phyloP scores from a whole-genome alignment of 2,888 invertebrate species.

The Electrophaes corylata region DNA sequence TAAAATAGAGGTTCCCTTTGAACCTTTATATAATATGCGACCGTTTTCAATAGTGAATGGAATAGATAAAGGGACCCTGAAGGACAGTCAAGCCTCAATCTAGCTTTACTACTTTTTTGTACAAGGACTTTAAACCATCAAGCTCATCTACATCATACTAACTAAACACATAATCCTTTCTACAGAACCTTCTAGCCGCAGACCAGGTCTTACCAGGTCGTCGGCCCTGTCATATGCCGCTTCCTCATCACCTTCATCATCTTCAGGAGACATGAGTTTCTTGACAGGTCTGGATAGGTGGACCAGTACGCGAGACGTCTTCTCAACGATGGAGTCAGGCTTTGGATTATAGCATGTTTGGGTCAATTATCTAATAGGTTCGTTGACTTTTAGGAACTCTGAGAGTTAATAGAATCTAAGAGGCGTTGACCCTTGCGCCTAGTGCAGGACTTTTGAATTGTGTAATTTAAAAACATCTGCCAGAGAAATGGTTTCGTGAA shows the following conservation, averaged over 20 bases:
- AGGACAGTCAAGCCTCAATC: not conserved
- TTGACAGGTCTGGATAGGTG: slow-evolving; percentile 71
- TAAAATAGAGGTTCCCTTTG: too few relatives aligned
- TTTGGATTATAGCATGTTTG: slow-evolving; percentile 50
- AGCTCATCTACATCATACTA: slow-evolving; percentile 9
- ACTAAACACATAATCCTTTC: not conserved
- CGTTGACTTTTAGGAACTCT: slow-evolving; percentile 19
- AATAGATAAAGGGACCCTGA: too few relatives aligned
- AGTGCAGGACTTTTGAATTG: slow-evolving; percentile 13
- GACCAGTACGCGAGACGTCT: slow-evolving; percentile 79
- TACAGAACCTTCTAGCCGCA: not conserved
- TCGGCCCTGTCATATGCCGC: slow-evolving; percentile 87
- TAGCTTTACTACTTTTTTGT: slow-evolving; percentile 3
- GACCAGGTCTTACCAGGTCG: slow-evolving; percentile 86
- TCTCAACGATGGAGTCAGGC: slow-evolving; percentile 86
- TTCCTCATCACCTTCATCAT: slow-evolving; percentile 75
- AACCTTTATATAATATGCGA: not conserved
- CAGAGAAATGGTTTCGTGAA: not conserved
- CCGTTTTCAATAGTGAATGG: not conserved
- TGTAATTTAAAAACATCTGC: slow-evolving; percentile 7
- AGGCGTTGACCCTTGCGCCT: slow-evolving; percentile 12
- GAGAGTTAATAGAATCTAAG: slow-evolving; percentile 14
- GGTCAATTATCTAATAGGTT: slow-evolving; percentile 30
- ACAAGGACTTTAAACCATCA: not conserved
- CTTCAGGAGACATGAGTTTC: slow-evolving; percentile 77